phyloP scores from a whole-genome alignment of 2,888 invertebrate genomes.

The Synanthedon formicaeformis region DNA sequence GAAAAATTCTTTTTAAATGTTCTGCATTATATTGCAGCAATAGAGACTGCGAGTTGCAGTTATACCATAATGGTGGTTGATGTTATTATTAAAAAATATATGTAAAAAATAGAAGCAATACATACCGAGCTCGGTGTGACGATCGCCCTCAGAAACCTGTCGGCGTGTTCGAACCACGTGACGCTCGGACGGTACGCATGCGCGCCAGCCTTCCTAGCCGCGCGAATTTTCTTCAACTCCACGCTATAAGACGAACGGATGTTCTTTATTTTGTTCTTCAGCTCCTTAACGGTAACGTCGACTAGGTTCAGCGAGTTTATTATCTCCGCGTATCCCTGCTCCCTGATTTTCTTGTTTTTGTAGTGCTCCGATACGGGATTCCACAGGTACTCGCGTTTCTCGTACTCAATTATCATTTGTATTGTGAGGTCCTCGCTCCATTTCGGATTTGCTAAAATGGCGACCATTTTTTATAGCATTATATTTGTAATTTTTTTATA shows the following conservation, averaged over 20 bases:
- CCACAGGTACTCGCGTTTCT: conserved; percentile 64
- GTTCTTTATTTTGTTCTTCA: conserved; percentile 68
- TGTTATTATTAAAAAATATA: too few relatives aligned
- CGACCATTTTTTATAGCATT: conserved; percentile 60
- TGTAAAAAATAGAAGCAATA: conserved; percentile 6
- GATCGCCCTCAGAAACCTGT: conserved; percentile 68
- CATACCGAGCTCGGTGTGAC: conserved; percentile 68
- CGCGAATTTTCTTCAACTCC: conserved; percentile 67
- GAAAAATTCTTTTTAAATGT: conserved; percentile 12
- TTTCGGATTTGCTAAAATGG: conserved; percentile 63
- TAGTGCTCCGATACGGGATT: conserved; percentile 64
- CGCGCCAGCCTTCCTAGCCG: conserved; percentile 66
- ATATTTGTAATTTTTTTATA: conserved; percentile 24
- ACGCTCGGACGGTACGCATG: conserved; percentile 68
- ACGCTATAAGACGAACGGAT: conserved; percentile 67
- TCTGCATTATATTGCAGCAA: too few relatives aligned
- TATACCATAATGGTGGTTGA: too few relatives aligned
- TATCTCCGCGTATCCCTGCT: conserved; percentile 63
- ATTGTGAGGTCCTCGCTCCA: conserved; percentile 67
- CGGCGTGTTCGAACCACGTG: conserved; percentile 70
- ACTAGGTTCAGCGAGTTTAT: conserved; percentile 58
- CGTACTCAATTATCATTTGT: conserved; percentile 66
- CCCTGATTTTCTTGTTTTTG: conserved; percentile 64
- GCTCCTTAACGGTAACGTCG: conserved; percentile 62
- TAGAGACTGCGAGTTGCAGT: too few relatives aligned